phyloP scores from a whole-genome alignment of 2,888 invertebrate genomes.

The Nomada ferruginata region DNA sequence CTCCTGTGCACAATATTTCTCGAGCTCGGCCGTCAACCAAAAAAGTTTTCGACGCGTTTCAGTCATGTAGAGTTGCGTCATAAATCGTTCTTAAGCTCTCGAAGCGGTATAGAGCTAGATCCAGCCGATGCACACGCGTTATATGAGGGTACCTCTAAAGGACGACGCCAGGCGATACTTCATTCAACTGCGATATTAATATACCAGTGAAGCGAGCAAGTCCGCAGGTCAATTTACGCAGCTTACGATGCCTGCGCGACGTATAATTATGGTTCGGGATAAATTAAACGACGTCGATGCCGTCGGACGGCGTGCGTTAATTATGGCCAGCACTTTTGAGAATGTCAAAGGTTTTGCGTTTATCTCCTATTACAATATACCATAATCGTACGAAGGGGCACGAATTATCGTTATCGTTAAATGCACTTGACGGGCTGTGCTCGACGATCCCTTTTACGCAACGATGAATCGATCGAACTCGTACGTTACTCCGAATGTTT shows the following conservation, averaged over 20 bases:
- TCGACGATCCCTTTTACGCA: too few species aligned
- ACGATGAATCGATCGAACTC: too few species aligned
- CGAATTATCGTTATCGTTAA: too few species aligned
- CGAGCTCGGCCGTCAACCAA: neutral
- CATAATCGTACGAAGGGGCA: neutral
- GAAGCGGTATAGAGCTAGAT: slow-evolving; percentile 31
- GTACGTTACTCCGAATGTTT: too few species aligned
- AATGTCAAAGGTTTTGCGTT: slow-evolving; percentile 18
- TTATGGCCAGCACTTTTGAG: slow-evolving; percentile 19
- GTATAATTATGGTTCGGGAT: slow-evolving; percentile 21
- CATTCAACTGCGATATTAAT: slow-evolving; percentile 42
- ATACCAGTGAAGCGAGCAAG: slow-evolving; percentile 20
- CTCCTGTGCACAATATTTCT: too few species aligned
- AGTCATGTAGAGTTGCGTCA: slow-evolving; percentile 44
- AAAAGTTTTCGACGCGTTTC: slow-evolving; percentile 21
- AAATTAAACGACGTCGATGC: slow-evolving; percentile 9
- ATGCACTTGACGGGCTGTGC: too few species aligned
- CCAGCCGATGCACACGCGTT: slow-evolving; percentile 5
- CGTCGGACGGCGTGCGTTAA: neutral
- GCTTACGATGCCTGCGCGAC: slow-evolving; percentile 24
- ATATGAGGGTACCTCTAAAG: slow-evolving; percentile 28
- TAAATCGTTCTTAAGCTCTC: slow-evolving; percentile 54
- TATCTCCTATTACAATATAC: neutral
- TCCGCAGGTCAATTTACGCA: slow-evolving; percentile 49
- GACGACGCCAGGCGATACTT: slow-evolving; percentile 12